These are phyloP conservation scores for Stichodactyla helianthus DNA, from an alignment of 64 coral and sea anemone genomes.

Conservation along the genomic window DNA sequence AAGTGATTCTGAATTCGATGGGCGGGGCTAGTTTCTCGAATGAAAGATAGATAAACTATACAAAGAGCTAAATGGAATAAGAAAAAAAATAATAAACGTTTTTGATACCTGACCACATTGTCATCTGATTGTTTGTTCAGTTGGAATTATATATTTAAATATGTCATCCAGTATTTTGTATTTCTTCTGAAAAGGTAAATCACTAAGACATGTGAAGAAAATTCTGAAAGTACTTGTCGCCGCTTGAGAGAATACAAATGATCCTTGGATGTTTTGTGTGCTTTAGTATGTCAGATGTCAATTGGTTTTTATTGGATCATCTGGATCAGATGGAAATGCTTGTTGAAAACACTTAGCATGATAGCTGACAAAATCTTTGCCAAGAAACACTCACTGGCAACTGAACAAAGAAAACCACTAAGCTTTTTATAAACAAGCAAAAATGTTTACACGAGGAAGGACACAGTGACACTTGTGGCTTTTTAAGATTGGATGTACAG, in stretches of 20 bases:
- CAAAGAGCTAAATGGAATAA: background rate
- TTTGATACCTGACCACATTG: background rate
- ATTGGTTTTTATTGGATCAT: background rate
- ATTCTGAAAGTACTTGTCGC: background rate
- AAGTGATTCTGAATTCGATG: background rate
- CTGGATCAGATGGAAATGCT: background rate
- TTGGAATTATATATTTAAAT: background rate
- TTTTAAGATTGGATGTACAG: background rate
- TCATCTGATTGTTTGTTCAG: background rate
- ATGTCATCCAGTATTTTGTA: background rate
- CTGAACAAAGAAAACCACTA: background rate
- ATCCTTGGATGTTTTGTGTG: background rate
- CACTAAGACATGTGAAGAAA: background rate
- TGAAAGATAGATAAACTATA: background rate
- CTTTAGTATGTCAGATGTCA: background rate
- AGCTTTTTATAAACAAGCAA: too few species aligned
- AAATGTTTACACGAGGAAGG: too few species aligned
- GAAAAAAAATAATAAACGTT: too few species aligned
- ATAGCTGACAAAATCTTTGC: background rate
- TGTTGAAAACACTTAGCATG: background rate
- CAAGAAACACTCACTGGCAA: background rate
- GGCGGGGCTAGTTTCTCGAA: background rate
- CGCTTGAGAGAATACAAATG: background rate
- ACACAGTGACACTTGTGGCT: too few species aligned
- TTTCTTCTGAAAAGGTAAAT: background rate